A percentile compares a stretch with the other conserved stretches of the same genome.
These are phyloP conservation scores for Ditula angustiorana DNA, from an alignment of 2,888 invertebrate genomes.

Conservation along the genomic window DNA sequence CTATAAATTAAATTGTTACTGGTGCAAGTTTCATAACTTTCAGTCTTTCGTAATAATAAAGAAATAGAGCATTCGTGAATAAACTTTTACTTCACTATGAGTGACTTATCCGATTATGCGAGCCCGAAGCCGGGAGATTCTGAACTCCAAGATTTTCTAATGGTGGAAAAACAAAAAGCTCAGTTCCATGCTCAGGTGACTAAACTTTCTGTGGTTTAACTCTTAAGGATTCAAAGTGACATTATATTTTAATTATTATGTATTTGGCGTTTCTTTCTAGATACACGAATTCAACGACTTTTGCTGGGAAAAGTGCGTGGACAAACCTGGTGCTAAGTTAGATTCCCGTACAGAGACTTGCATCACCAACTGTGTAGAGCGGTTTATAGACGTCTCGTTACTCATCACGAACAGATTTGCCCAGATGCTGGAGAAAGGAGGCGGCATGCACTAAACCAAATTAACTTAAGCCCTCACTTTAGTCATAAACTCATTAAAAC, in stretches of 20 bases:
- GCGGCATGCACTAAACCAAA: conserved; percentile 78
- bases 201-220: conserved; percentile 27
- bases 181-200: conserved; percentile 95
- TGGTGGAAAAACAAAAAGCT: conserved; percentile 95
- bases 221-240: not conserved
- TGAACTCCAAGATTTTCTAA: conserved; percentile 93
- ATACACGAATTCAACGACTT: conserved; percentile 97
- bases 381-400: conserved; percentile 97
- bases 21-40: not conserved
- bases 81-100: conserved; percentile 53
- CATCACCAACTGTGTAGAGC: conserved; percentile 95
- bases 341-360: conserved; percentile 96
- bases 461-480: conserved; percentile 16
- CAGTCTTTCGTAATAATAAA: too few relatives aligned
- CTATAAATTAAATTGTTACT: conserved; percentile 13
- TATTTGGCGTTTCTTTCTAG: conserved; percentile 77
- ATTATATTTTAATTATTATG: not conserved
- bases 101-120: conserved; percentile 72
- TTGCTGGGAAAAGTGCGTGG: conserved; percentile 98
- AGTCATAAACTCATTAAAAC: conserved; percentile 17
- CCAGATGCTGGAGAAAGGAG: conserved; percentile 92
- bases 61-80: not conserved
- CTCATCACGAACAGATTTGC: conserved; percentile 95
- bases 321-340: conserved; percentile 94
- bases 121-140: conserved; percentile 85